Evolutionary conservation across 2,888 invertebrate genomes (phyloP).

Genomic region (Drosophila fulvimacula): DNA sequence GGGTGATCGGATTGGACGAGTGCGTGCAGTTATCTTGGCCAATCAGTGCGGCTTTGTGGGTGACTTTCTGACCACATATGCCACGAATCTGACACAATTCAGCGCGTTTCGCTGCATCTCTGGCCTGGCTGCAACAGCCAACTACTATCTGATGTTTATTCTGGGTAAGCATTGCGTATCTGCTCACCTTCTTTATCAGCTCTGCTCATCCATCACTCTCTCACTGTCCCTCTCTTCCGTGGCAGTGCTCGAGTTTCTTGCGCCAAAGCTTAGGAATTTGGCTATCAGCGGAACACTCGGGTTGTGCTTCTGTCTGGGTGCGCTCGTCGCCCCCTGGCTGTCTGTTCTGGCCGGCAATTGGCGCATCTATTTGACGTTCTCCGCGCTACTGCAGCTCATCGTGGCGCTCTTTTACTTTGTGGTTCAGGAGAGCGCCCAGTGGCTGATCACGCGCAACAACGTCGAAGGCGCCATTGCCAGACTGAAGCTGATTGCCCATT

Average conservation of each 20-base stretch:
- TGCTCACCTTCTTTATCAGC: conserved; percentile 23
- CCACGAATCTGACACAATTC: conserved; percentile 85
- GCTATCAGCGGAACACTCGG: conserved; percentile 87
- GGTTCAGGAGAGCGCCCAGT: conserved; percentile 87
- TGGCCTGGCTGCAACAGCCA: conserved; percentile 87
- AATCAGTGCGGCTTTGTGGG: conserved; percentile 86
- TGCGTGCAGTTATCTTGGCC: conserved; percentile 86
- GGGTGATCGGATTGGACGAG: conserved; percentile 86
- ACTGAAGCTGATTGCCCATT: conserved; percentile 85
- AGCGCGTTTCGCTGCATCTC: conserved; percentile 86
- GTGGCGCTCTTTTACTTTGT: conserved; percentile 85
- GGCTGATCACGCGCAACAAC: conserved; percentile 86
- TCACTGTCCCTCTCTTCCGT: neutral
- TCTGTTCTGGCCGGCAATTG: conserved; percentile 85
- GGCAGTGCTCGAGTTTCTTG: conserved; percentile 87
- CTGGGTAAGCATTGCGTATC: conserved; percentile 85
- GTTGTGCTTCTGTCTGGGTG: conserved; percentile 86
- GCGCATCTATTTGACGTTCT: conserved; percentile 85
- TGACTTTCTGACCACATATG: conserved; percentile 86
- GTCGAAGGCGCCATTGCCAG: conserved; percentile 85
- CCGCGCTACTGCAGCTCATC: conserved; percentile 85
- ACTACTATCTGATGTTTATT: conserved; percentile 87
- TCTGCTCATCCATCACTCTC: conserved; percentile 10
- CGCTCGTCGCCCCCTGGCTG: conserved; percentile 85
- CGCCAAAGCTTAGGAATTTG: conserved; percentile 86